These are phyloP conservation scores for Poeciliopsis gracilis DNA, from an alignment of 2,797 vertebrate genomes.

Conservation along the genomic window DNA sequence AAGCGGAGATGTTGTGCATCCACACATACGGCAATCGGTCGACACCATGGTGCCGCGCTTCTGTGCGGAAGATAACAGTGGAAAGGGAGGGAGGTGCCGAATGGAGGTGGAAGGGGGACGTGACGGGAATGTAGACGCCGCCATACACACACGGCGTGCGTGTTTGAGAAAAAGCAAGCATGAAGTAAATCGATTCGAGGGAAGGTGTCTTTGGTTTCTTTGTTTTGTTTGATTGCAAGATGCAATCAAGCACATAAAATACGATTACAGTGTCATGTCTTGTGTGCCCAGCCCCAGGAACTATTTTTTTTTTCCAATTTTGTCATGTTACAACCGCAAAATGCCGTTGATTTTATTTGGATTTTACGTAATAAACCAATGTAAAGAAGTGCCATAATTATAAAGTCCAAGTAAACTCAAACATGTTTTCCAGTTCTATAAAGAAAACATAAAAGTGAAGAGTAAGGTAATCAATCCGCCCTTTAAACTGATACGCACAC, in stretches of 20 bases:
- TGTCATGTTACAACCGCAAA: neutral
- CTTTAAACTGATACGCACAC: neutral
- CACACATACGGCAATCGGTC: constrained; percentile 46
- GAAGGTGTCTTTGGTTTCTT: constrained; percentile 34
- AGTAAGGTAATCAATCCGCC: neutral
- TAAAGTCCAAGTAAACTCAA: neutral
- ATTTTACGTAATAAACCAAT: neutral
- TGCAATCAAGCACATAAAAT: constrained; percentile 38
- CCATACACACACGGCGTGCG: neutral
- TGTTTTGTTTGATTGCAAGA: constrained; percentile 44
- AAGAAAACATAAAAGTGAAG: neutral
- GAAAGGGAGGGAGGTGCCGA: constrained; percentile 46
- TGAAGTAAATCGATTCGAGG: constrained; percentile 53
- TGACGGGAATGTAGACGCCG: constrained; percentile 62
- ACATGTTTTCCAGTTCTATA: neutral
- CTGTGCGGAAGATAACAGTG: constrained; percentile 48
- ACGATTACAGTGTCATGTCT: constrained; percentile 22
- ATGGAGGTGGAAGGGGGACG: constrained; percentile 58
- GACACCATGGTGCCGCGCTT: constrained; percentile 36
- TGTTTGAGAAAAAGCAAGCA: constrained; percentile 29
- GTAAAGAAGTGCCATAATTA: neutral
- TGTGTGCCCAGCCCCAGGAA: neutral
- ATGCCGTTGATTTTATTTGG: neutral
- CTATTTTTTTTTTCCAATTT: neutral
- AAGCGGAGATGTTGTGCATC: constrained; percentile 48